Evolutionary conservation across 2,888 invertebrate species (phyloP), one percentile per base, ranked within the genome.

Genomic region (Matsumyia berberina): DNA sequence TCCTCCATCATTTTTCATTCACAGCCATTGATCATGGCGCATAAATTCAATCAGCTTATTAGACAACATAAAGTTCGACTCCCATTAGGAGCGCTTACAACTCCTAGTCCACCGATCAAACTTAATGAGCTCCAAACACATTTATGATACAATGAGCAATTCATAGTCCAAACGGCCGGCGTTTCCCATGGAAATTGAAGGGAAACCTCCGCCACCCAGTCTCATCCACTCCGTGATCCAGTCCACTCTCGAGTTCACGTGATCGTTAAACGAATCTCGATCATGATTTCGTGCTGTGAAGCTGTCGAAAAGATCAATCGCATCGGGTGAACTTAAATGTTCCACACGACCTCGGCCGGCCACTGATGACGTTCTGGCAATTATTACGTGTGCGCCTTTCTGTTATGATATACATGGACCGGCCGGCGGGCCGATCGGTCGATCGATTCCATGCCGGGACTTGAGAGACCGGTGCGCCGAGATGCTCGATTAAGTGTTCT

Each of bases 281-380:
- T 72, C 60, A 67, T 77, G 67, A 77, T 55, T 67, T 83, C 78
- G 42, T 83, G 78, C 82, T 83, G 82, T 78, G 82, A 78, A 73
- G 78, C 67, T 83, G 82, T 83, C 82, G 78, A 83, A 83, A 83
- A 83, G 82, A 83, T 83, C 82, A 83, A 83, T 83, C 82, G 78
- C 51, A 62, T 83, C 46, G 78, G 72, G 72, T 72, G 60, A 82
- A 82, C 53, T 69, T 70, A 37, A 74, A 82, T 60, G 77, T 72
- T 72, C 46, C 67, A 77, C 72, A 78, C 66, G 72, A 66, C 66
- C 67, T 29, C 51, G n/a, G 49, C 35, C n/a, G 15, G 11, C 24
- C 67, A 67, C 57, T 66, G 76, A 67, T 67, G 77, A 60, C 33
- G 67, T 77, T 69, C 42, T 17, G 67, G 72, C 66, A 67, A 73